Percentiles rank a stretch among this genome's conserved stretches.
These are phyloP conservation scores for Caranx melampygus DNA, from an alignment of 2,113 vertebrate genomes.

Conservation along the genomic window DNA sequence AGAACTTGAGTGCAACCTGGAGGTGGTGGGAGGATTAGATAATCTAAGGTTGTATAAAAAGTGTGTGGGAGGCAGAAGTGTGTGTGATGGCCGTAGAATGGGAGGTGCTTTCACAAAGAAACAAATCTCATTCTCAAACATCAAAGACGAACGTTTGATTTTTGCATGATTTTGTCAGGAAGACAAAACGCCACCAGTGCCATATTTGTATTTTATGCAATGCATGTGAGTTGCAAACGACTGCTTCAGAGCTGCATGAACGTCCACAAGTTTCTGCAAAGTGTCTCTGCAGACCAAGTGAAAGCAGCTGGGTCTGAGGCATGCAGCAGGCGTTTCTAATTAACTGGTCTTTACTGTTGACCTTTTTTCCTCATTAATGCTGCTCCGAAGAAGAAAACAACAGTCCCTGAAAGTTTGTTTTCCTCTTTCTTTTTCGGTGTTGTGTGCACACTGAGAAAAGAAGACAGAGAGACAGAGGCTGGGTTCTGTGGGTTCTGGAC, in stretches of 20 bases:
- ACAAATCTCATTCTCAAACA: constrained; percentile 13
- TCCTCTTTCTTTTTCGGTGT: not conserved
- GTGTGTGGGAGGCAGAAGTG: not conserved
- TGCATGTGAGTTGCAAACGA: not conserved
- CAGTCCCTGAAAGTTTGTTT: constrained; percentile 8
- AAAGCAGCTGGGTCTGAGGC: constrained; percentile 57
- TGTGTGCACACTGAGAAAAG: constrained; percentile 12
- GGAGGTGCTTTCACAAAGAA: constrained; percentile 18
- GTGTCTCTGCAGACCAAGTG: constrained; percentile 53
- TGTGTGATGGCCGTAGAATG: constrained; percentile 1
- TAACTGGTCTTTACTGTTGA: constrained; percentile 51
- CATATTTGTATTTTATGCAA: not conserved
- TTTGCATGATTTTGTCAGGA: not conserved
- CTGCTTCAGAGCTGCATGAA: not conserved
- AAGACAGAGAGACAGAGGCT: constrained; percentile 5
- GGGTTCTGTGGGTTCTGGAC: constrained; percentile 10
- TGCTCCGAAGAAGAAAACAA: constrained; percentile 29
- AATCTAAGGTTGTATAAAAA: constrained; percentile 16
- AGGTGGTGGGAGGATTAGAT: constrained; percentile 18
- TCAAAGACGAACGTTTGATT: not conserved
- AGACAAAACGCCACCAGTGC: not conserved
- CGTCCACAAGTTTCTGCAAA: constrained; percentile 25
- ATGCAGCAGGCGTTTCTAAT: constrained; percentile 72
- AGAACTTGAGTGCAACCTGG: constrained; percentile 5
- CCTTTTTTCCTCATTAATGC: constrained; percentile 27